Evolutionary conservation across 2,113 vertebrate genomes (phyloP).

Genomic region (Monopterus albus): DNA sequence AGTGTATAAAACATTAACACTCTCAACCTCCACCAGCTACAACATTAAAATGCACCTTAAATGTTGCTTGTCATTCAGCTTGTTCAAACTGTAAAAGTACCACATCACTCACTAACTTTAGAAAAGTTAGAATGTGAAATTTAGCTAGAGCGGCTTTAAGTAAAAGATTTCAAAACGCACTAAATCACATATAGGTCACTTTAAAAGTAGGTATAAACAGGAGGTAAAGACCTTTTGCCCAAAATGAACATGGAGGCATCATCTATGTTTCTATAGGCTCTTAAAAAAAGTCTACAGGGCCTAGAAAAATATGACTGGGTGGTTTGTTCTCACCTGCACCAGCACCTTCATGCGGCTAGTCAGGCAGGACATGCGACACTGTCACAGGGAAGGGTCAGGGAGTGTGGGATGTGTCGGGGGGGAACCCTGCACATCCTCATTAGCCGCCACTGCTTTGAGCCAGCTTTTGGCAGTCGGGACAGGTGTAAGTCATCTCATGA

Average conservation of each 20-base stretch:
- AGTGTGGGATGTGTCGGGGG: slow-evolving; percentile 30
- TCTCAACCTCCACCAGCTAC: no score
- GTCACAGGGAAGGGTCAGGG: slow-evolving; percentile 47
- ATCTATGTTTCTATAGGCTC: not conserved
- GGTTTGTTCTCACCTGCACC: slow-evolving; percentile 72
- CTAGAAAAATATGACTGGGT: not conserved
- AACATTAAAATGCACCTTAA: no score
- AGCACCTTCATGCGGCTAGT: slow-evolving; percentile 56
- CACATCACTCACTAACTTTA: no score
- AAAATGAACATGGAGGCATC: not conserved
- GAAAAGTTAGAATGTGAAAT: no score
- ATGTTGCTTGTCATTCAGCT: no score
- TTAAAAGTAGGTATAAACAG: not conserved
- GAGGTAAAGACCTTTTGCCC: not conserved
- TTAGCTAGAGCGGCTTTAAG: no score
- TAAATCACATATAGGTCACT: slow-evolving; percentile 7
- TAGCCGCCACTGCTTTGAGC: slow-evolving; percentile 65
- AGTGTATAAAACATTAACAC: no score
- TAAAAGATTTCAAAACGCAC: no score
- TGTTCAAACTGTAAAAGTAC: no score
- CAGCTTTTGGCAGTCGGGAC: slow-evolving; percentile 80
- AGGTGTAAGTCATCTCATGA: slow-evolving; percentile 80
- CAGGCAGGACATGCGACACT: slow-evolving; percentile 64
- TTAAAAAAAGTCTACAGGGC: slow-evolving; percentile 6
- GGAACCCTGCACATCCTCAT: slow-evolving; percentile 49